Percentiles rank a stretch among this genome's conserved stretches.
Evolutionary conservation across 2,113 vertebrate species (phyloP).

Genomic region (Calonectris borealis): DNA sequence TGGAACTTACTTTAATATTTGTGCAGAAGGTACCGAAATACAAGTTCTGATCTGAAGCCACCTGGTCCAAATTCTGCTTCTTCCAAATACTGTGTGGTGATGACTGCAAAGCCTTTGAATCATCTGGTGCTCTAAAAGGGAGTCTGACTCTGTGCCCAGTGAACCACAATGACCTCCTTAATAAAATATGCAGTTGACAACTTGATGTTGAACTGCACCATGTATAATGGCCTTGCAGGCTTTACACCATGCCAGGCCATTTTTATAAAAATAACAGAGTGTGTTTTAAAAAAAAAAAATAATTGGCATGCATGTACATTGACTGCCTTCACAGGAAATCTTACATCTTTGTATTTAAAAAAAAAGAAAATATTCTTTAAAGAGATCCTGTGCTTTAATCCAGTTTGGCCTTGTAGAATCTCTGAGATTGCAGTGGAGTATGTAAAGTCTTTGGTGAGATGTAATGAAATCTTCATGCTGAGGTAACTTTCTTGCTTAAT

Average conservation of each 20-base stretch:
- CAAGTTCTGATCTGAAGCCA: background rate
- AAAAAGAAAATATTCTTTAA: background rate
- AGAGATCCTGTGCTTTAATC: background rate
- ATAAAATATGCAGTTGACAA: background rate
- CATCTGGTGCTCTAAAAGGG: background rate
- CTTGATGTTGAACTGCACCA: background rate
- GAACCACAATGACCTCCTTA: background rate
- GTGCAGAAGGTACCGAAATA: background rate
- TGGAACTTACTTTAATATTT: background rate
- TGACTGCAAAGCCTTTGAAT: background rate
- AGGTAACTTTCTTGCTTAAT: conserved; percentile 46
- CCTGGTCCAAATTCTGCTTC: background rate
- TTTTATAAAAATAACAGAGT: background rate
- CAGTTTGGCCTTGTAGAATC: background rate
- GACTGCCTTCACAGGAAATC: background rate
- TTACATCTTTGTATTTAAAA: background rate
- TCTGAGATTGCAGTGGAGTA: background rate
- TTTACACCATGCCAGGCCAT: background rate
- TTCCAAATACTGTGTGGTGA: background rate
- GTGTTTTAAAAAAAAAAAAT: background rate
- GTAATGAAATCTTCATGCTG: conserved; percentile 49
- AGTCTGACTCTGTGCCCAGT: background rate
- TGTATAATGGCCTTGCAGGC: background rate
- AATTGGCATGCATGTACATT: background rate
- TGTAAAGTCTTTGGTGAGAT: background rate